Conservation (phyloP, 2,888 invertebrate genomes). For the Subacronicta megacephala region DNA sequence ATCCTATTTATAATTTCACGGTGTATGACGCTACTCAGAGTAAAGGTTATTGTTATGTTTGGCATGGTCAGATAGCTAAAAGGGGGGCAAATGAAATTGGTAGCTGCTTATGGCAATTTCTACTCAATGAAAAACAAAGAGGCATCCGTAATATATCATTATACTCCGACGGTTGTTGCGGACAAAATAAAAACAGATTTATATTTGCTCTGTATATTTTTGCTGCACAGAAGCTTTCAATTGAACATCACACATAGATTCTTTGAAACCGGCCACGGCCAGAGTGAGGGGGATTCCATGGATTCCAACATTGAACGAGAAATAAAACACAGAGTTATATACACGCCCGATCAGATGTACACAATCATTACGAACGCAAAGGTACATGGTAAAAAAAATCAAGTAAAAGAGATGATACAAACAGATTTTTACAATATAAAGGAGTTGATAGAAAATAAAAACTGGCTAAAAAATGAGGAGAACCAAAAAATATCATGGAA, state of each 20-base stretch:
- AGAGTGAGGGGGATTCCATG: slow-evolving; percentile 25
- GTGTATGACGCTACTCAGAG: not conserved
- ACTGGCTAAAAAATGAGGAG: slow-evolving; percentile 10
- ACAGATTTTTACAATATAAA: slow-evolving; percentile 22
- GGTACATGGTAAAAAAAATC: slow-evolving; percentile 19
- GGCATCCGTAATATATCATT: slow-evolving; percentile 15
- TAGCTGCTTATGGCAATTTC: slow-evolving; percentile 2
- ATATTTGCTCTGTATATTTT: slow-evolving; percentile 19
- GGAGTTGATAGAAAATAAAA: slow-evolving; percentile 11
- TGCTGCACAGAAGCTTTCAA: not conserved
- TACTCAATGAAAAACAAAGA: slow-evolving; percentile 9
- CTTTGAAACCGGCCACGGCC: slow-evolving; percentile 21
- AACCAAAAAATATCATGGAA: slow-evolving; percentile 18
- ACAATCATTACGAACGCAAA: slow-evolving; percentile 20
- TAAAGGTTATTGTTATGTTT: slow-evolving; percentile 3
- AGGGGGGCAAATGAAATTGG: not conserved
- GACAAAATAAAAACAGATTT: slow-evolving; percentile 25
- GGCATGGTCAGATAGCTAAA: slow-evolving; percentile 6
- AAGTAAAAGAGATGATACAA: slow-evolving; percentile 18
- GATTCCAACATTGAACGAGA: slow-evolving; percentile 20
- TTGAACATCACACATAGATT: slow-evolving; percentile 16
- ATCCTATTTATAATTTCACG: too few relatives aligned
- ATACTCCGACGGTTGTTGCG: slow-evolving; percentile 31
- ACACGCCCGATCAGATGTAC: slow-evolving; percentile 26
- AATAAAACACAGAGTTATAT: slow-evolving; percentile 10